These are phyloP conservation scores for Ctenicera cuprea DNA, from an alignment of 2,888 invertebrate genomes.

Conservation along the genomic window DNA sequence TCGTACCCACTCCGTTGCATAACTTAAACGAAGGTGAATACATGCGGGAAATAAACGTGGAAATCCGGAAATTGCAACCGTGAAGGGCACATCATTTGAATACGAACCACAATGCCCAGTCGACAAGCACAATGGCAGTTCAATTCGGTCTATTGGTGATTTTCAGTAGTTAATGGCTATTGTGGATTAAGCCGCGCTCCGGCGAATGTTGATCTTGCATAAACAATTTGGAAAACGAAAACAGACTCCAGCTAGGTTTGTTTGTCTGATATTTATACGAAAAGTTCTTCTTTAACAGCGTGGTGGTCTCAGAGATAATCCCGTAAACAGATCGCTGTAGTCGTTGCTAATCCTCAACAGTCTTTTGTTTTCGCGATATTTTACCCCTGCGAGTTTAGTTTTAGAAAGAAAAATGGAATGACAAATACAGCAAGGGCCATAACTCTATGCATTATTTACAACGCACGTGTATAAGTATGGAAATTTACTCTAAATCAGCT, in stretches of 20 bases:
- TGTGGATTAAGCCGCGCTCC: slow-evolving; percentile 17
- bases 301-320: slow-evolving; percentile 50
- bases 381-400: slow-evolving; percentile 42
- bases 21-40: slow-evolving; percentile 51
- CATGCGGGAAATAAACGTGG: slow-evolving; percentile 54
- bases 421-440: slow-evolving; percentile 8
- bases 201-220: slow-evolving; percentile 42
- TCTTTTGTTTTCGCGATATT: slow-evolving; percentile 53
- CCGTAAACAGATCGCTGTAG: slow-evolving; percentile 53
- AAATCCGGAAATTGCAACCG: slow-evolving; percentile 53
- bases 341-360: slow-evolving; percentile 52
- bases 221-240: slow-evolving; percentile 37
- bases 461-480: background rate
- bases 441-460: slow-evolving; percentile 5
- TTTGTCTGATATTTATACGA: slow-evolving; percentile 49
- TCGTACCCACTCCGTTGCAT: slow-evolving; percentile 19
- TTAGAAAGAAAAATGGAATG: slow-evolving; percentile 18
- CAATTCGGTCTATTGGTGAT: slow-evolving; percentile 49
- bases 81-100: slow-evolving; percentile 53
- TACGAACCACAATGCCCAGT: slow-evolving; percentile 41
- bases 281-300: slow-evolving; percentile 50
- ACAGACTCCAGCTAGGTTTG: slow-evolving; percentile 28
- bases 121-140: slow-evolving; percentile 50
- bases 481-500: background rate
- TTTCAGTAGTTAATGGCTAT: slow-evolving; percentile 26